These are phyloP conservation scores for Ornithoptera alexandrae DNA, from an alignment of 2,888 invertebrate genomes.

Conservation along the genomic window DNA sequence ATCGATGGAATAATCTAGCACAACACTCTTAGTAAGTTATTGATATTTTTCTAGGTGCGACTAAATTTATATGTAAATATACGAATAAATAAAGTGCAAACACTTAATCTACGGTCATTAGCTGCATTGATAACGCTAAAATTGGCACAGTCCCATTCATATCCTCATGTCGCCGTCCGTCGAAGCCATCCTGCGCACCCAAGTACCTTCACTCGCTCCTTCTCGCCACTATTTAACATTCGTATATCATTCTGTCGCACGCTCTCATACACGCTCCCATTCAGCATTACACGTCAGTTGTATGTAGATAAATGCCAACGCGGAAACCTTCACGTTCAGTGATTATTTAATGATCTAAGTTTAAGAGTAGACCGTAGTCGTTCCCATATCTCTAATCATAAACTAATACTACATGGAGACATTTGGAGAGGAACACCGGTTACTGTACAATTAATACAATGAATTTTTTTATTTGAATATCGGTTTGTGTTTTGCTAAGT, in stretches of 20 bases:
- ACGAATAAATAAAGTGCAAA: conserved; percentile 81
- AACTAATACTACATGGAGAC: conserved; percentile 73
- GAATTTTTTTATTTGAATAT: conserved; percentile 53
- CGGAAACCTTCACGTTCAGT: conserved; percentile 47
- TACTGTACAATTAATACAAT: conserved; percentile 69
- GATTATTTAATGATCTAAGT: conserved; percentile 59
- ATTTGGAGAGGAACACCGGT: conserved; percentile 77
- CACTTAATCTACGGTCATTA: conserved; percentile 80
- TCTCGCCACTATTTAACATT: conserved; percentile 37
- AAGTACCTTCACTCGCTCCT: conserved; percentile 36
- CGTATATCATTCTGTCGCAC: conserved; percentile 21
- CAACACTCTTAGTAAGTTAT: conserved; percentile 80
- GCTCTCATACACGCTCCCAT: conserved; percentile 35
- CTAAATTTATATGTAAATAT: conserved; percentile 78
- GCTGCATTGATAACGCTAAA: conserved; percentile 73
- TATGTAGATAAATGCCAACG: conserved; percentile 43
- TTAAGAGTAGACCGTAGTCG: conserved; percentile 62
- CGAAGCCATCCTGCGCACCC: conserved; percentile 32
- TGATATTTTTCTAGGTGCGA: conserved; percentile 80
- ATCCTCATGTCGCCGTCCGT: conserved; percentile 37
- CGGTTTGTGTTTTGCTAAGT: conserved; percentile 64
- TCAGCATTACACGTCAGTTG: conserved; percentile 35
- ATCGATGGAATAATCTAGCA: conserved; percentile 75
- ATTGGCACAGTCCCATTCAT: conserved; percentile 79
- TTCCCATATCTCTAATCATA: conserved; percentile 57